Evolutionary conservation across 2,797 vertebrate species (phyloP), one percentile per base, ranked within the genome.

Genomic region (Spinibarbus caldwelli): DNA sequence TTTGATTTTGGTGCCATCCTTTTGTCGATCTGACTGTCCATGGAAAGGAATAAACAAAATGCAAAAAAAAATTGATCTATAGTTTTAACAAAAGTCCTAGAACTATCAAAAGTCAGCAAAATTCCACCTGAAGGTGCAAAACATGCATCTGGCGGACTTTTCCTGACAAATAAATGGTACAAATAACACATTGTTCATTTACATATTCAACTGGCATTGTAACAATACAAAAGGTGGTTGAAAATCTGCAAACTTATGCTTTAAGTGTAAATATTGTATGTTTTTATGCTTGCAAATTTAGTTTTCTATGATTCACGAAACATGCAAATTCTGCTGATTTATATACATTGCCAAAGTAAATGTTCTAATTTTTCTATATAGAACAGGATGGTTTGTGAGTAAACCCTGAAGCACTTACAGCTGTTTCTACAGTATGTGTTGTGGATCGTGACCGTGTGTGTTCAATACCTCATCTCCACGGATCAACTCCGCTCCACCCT

Each of bases 381-480:
- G 70, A 75, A 29, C n/a, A n/a, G n/a, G n/a, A n/a, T n/a, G n/a
- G n/a, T 75, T 19, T 47, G 26, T 47, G 15, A 19, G 71, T 29
- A 11, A 21, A 62, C 34, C 36, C 36, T 78, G 14, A 31, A 29
- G 23, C 12, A 41, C 6, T 2, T n/a, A 1, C 14, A 26, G 34
- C 11, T 2, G 15, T 34, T 77, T 79, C 38, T n/a, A n/a, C n/a
- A n/a, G n/a, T 47, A 23, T 38, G n/a, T 29, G 9, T 41, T 70
- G 11, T 47, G 21, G 12, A 67, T 31, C 2, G 14, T 36, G 19
- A 36, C 10, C 31, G 19, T 57, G 26, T 77, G 41, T 66, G n/a
- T 75, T 77, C n/a, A 62, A 9, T 94, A 99, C 98, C 97, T 99
- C 97, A 10, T 99, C 98, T 34, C 95, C 96, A 83, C 94, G 96